Evolutionary conservation across 2,888 invertebrate genomes (phyloP).

Genomic region (Ophraella communa): DNA sequence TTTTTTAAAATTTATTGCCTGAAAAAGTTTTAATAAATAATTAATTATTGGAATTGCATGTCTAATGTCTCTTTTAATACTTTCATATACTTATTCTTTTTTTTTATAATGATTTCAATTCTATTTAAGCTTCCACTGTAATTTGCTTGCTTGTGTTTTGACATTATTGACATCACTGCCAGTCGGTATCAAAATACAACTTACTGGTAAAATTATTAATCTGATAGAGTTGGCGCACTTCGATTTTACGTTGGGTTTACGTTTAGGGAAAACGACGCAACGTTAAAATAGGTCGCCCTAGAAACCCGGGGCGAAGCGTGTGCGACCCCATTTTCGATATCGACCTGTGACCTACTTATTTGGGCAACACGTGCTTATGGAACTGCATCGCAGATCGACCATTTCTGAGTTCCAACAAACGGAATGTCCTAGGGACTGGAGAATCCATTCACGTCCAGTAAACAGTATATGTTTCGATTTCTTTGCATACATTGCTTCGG

Average conservation of each 20-base stretch:
- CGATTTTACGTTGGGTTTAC: conserved; percentile 6
- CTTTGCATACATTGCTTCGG: conserved; percentile 2
- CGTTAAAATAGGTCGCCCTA: conserved; percentile 47
- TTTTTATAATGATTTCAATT: too few species aligned
- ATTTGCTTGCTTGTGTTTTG: too few species aligned
- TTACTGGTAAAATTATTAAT: too few species aligned
- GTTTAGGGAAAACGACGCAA: conserved; percentile 22
- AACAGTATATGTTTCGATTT: conserved; percentile 15
- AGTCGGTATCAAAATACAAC: too few species aligned
- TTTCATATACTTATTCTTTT: too few species aligned
- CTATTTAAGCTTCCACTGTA: too few species aligned
- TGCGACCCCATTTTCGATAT: conserved; percentile 52
- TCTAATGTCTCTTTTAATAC: too few species aligned
- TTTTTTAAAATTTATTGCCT: too few species aligned
- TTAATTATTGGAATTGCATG: too few species aligned
- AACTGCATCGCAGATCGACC: conserved; percentile 29
- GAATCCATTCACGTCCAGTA: background rate
- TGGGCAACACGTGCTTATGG: conserved; percentile 50
- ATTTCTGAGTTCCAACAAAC: conserved; percentile 16
- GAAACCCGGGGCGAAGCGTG: conserved; percentile 51
- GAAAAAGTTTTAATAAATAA: too few species aligned
- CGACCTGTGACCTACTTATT: conserved; percentile 54
- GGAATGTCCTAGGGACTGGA: background rate
- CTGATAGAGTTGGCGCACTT: background rate
- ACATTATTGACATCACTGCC: too few species aligned